Conservation (phyloP, 1,140 invertebrate species). For the Drosophila aff. region DNA sequence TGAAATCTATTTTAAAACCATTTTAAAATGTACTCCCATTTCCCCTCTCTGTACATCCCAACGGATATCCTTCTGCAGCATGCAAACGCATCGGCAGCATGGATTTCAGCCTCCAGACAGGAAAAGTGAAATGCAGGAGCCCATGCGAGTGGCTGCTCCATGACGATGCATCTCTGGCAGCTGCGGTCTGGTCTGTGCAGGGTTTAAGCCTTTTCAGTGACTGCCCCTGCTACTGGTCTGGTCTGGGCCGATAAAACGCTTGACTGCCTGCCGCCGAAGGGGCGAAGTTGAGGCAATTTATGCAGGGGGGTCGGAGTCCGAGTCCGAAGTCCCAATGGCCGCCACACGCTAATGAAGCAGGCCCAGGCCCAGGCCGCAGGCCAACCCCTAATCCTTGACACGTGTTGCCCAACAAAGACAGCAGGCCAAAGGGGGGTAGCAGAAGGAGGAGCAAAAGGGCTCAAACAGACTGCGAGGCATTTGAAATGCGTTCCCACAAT, state of each 20-base stretch:
- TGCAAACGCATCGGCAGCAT: constrained; percentile 20
- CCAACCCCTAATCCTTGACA: constrained; percentile 52
- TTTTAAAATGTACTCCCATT: neutral
- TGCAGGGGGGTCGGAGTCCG: constrained; percentile 6
- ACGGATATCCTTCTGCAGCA: constrained; percentile 18
- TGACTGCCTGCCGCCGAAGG: constrained; percentile 36
- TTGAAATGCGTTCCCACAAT: constrained; percentile 52
- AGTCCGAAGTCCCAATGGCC: constrained; percentile 34
- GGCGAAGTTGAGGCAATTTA: constrained; percentile 46
- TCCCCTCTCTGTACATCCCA: constrained; percentile 3
- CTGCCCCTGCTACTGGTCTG: constrained; percentile 20
- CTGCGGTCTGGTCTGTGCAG: constrained; percentile 32
- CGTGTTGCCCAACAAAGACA: constrained; percentile 48
- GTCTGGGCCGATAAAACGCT: constrained; percentile 51
- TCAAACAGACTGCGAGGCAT: constrained; percentile 50
- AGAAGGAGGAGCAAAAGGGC: neutral
- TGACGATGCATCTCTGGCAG: constrained; percentile 42
- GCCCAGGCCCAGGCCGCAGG: constrained; percentile 27
- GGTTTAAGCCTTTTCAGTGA: constrained; percentile 49
- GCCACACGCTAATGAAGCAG: constrained; percentile 52
- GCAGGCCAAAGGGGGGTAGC: neutral
- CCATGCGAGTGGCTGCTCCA: constrained; percentile 6
- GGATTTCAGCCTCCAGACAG: constrained; percentile 29
- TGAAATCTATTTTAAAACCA: too few species aligned
- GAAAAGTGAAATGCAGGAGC: constrained; percentile 11